phyloP scores from a whole-genome alignment of 2,113 vertebrate species.

The Lamprologus sp. region DNA sequence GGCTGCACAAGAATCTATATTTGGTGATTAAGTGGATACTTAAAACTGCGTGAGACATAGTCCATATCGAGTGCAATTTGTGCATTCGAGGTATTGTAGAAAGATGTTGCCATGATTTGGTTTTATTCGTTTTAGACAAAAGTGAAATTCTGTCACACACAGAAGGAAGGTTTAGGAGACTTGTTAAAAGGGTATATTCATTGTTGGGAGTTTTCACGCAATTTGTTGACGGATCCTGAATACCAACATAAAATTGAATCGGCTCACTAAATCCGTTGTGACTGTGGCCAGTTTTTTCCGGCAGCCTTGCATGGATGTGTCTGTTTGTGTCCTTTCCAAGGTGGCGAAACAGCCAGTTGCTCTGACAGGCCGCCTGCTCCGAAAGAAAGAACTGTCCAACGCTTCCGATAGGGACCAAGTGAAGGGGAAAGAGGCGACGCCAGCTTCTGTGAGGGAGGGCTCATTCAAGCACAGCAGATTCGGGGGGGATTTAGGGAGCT shows the following conservation, averaged over 20 bases:
- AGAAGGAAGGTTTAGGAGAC: not conserved
- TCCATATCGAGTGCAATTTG: not conserved
- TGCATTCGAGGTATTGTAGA: not conserved
- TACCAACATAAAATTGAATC: not conserved
- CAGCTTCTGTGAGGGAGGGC: slow-evolving; percentile 57
- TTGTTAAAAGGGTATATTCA: not conserved
- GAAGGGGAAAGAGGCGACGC: slow-evolving; percentile 42
- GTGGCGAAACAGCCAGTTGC: slow-evolving; percentile 19
- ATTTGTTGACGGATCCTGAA: not conserved
- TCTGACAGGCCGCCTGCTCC: slow-evolving; percentile 45
- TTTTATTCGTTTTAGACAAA: not conserved
- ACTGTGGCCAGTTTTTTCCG: not conserved
- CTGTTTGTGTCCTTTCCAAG: slow-evolving; percentile 11
- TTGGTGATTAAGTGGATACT: not conserved
- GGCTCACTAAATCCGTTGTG: not conserved
- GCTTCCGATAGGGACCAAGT: slow-evolving; percentile 12
- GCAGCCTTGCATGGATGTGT: not conserved
- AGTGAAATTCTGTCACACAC: not conserved
- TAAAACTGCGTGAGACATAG: not conserved
- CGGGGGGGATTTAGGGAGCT: slow-evolving; percentile 89
- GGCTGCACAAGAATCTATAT: not conserved
- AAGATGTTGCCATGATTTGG: not conserved
- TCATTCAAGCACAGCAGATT: slow-evolving; percentile 86
- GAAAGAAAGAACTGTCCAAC: slow-evolving; percentile 37
- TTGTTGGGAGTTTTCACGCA: not conserved